A percentile compares a stretch with the other conserved stretches of the same genome.
Conservation (phyloP, 2,888 invertebrate species). For the Pollenia angustigena region DNA sequence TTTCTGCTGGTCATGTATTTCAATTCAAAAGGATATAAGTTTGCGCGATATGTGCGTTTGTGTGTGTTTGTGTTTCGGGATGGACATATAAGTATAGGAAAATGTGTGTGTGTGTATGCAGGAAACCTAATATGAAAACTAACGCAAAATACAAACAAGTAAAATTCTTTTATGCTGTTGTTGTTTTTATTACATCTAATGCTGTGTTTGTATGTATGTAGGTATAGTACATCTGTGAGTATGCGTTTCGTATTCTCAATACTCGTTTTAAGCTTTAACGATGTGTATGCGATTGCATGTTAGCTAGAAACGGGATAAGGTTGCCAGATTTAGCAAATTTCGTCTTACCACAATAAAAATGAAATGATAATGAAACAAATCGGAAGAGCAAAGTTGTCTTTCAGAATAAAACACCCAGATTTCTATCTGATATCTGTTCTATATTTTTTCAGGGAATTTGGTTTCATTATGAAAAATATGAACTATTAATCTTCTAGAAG, state of each 20-base stretch:
- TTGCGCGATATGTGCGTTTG: neutral
- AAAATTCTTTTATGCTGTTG: constrained; percentile 40
- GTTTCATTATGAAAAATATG: too few species aligned
- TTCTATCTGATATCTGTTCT: too few species aligned
- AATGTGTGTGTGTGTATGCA: neutral
- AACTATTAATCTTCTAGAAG: too few species aligned
- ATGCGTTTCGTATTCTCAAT: constrained; percentile 61
- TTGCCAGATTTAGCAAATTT: constrained; percentile 26
- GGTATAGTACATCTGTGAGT: constrained; percentile 10
- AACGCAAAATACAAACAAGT: constrained; percentile 61
- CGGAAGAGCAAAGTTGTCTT: too few species aligned
- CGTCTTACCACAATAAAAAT: neutral
- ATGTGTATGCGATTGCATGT: constrained; percentile 41
- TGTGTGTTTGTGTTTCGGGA: constrained; percentile 21
- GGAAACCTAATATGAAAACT: constrained; percentile 58
- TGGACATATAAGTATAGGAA: constrained; percentile 50
- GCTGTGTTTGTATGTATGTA: constrained; percentile 8
- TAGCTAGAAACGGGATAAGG: constrained; percentile 6
- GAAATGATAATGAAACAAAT: too few species aligned
- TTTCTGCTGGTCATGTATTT: constrained; percentile 61
- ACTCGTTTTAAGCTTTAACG: constrained; percentile 61
- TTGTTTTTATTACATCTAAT: constrained; percentile 42
- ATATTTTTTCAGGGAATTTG: too few species aligned
- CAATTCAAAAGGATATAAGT: constrained; percentile 56
- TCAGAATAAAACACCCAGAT: too few species aligned